These are phyloP conservation scores for Pachypsylla venusta DNA, from an alignment of 1,140 invertebrate genomes.

Conservation along the genomic window DNA sequence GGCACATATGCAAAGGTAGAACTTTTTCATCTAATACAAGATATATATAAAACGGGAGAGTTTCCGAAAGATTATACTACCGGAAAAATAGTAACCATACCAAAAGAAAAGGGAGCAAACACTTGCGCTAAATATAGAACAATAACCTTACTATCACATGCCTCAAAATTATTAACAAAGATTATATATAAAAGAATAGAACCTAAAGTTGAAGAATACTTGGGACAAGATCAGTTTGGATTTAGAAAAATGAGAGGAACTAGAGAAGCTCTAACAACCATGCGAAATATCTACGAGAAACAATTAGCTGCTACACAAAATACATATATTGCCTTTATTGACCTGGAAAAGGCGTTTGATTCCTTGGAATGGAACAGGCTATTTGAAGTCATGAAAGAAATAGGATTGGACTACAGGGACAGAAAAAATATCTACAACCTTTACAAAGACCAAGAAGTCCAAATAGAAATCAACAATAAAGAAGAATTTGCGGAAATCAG, in stretches of 20 bases:
- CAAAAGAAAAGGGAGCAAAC: conserved; percentile 16
- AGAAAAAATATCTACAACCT: background rate
- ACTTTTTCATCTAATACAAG: conserved; percentile 16
- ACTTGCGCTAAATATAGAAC: conserved; percentile 17
- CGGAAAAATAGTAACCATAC: conserved; percentile 15
- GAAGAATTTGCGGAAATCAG: background rate
- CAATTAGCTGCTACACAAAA: too few relatives aligned
- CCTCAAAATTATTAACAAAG: conserved; percentile 18
- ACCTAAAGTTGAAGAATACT: conserved; percentile 6
- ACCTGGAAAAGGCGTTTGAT: too few relatives aligned
- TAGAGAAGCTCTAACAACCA: too few relatives aligned
- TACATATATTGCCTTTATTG: too few relatives aligned
- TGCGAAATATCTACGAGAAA: too few relatives aligned
- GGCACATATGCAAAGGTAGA: conserved; percentile 14
- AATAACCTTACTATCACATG: conserved; percentile 15
- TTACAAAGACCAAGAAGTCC: background rate
- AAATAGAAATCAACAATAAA: conserved; percentile 1
- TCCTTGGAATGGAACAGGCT: background rate
- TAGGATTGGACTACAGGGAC: background rate
- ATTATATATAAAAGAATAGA: conserved; percentile 18
- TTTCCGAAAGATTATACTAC: conserved; percentile 21
- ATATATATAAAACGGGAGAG: conserved; percentile 16
- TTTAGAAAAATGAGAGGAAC: too few relatives aligned
- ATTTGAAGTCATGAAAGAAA: background rate
- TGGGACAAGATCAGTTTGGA: conserved; percentile 6